Evolutionary conservation across 37 sponge, comb jelly and placozoan species (phyloP), one percentile per base, ranked within the genome.

Genomic region (Agelas oroides): DNA sequence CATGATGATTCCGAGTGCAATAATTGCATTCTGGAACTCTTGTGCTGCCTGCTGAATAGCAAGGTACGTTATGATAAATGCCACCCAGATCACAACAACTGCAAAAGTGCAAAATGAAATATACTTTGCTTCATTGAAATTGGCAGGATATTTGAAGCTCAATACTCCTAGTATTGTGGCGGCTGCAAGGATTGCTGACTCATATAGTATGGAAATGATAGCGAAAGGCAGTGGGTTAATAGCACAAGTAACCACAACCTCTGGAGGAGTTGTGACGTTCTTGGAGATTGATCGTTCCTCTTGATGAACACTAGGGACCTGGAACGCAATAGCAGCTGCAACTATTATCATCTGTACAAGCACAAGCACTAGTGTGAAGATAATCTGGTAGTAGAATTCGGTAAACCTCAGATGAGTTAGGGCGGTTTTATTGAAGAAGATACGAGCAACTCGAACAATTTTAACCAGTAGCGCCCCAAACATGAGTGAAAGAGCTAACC

Each of bases 381-480:
- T 17, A 12, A 90, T 59, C 70, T 85, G 86, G 59, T 68, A 79
- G 27, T 65, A 41, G 23, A 81, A 81, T 11, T 73, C 65, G 19
- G 73, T 71, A 64, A 85, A 90, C 13, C 70, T 52, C 17, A 77
- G 77, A 5, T 69, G 46, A 24, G 54, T 19, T 19, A 58, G 24
- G 15, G 36, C 33, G 12, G 58, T 28, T 33, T 35, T 37, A 16
- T 62, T 62, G 40, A 54, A 30, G 64, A 92, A 92, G 1, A 92
- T 78, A 24, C 92, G 59, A 28, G 82, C 80, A 14, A 92, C 79
- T n/a, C 92, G 78, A 16, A 81, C 31, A 55, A 87, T 82, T 75
- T 92, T 92, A 65, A 92, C 75, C 32, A 92, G 68, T 20, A 92
- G 92, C 0, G 92, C 88, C 28, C 83, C 70, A 6, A 82, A 82